phyloP scores from a whole-genome alignment of 2,888 invertebrate genomes.

The Carterocephalus palaemon region DNA sequence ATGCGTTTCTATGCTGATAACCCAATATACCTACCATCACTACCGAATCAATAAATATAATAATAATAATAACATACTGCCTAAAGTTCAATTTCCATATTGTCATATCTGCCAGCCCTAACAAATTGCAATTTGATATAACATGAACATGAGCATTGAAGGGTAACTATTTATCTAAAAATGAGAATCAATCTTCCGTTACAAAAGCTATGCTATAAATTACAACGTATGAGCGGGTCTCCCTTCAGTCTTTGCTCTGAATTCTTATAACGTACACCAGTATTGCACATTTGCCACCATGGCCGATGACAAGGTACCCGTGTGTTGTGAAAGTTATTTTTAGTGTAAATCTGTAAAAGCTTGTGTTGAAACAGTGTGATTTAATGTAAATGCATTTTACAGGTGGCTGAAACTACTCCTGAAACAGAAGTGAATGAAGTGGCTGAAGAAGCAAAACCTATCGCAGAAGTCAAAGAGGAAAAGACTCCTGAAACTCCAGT shows the following conservation, averaged over 20 bases:
- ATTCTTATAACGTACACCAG: conserved; percentile 38
- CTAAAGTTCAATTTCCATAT: not conserved
- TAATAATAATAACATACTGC: too few species aligned
- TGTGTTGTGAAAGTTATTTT: conserved; percentile 14
- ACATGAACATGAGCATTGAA: conserved; percentile 56
- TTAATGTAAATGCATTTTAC: conserved; percentile 35
- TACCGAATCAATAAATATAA: too few species aligned
- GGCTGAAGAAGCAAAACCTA: conserved; percentile 52
- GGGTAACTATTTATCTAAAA: conserved; percentile 61
- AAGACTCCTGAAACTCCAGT: conserved; percentile 73
- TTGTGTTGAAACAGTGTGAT: not conserved
- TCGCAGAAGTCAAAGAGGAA: conserved; percentile 56
- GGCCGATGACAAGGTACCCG: conserved; percentile 59
- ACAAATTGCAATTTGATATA: conserved; percentile 27
- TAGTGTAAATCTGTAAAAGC: not conserved
- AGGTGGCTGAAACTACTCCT: conserved; percentile 64
- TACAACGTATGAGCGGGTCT: conserved; percentile 42
- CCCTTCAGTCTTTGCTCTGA: conserved; percentile 55
- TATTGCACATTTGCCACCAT: conserved; percentile 39
- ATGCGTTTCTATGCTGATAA: too few species aligned
- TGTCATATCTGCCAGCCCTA: conserved; percentile 52
- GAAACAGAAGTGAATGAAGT: conserved; percentile 52
- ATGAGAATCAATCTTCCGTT: conserved; percentile 58
- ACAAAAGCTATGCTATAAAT: conserved; percentile 60
- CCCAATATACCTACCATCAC: too few species aligned